Evolutionary conservation across 2,797 vertebrate species (phyloP), one percentile per base, ranked within the genome.

Genomic region (Enteromius treurensis): DNA sequence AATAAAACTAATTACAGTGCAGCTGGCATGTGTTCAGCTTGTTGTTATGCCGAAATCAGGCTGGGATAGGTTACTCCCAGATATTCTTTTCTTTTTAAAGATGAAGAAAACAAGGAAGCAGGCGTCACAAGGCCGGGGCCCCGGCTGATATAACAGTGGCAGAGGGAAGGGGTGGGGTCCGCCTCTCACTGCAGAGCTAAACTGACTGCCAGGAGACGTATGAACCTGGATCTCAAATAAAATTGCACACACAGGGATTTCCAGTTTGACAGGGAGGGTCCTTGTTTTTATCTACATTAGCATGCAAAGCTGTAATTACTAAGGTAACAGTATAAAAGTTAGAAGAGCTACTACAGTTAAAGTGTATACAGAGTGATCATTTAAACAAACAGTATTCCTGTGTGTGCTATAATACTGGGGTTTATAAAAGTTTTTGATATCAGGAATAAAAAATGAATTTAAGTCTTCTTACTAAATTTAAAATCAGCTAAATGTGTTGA

Each of bases 61-160:
- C 73, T 77, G 68, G 77, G 70, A 79, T 87, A 65, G 71, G 85
- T 75, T 81, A 67, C 88, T 87, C 85, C 82, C 87, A 88, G 84
- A 89, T 77, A 84, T 89, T 80, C 81, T 90, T 92, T 90, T 88
- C 82, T 84, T 87, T 87, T 82, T 81, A 85, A 90, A 86, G 77
- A 86, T 55, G 84, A 86, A 87, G 85, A 90, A 92, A 93, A 93
- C 90, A 90, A 91, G 90, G 91, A 93, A 91, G 89, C 60, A 53
- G 70, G 23, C 67, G 81, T 90, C 90, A 91, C 88, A 53, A 90
- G 88, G 87, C 84, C 68, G 75, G 86, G 87, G 78, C 81, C 65
- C 87, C 80, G 85, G 82, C 64, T 88, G 84, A 88, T 90, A 87
- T 90, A 81, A 84, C 89, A 90, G 84, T 86, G 87, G 87, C 88